Percentiles rank a stretch among this genome's conserved stretches.
Evolutionary conservation across 2,888 invertebrate species (phyloP).

Genomic region (Orthonychiurus folsomi): DNA sequence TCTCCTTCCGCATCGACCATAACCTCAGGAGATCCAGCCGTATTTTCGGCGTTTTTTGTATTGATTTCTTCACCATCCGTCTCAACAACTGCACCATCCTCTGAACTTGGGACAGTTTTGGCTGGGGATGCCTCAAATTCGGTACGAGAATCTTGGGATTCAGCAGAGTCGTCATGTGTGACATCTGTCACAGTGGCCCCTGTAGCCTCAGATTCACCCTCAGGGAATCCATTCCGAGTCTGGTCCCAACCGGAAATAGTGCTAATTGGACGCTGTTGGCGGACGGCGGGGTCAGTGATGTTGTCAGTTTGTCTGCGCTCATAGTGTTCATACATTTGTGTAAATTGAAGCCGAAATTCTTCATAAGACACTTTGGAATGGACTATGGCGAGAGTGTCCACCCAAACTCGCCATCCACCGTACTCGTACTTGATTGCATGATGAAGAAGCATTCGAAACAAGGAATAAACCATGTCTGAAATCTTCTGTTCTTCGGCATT

Average conservation of each 20-base stretch:
- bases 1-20: no score
- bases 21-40: conserved; percentile 12
- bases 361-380: conserved; percentile 99
- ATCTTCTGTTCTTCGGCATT: conserved; percentile 91
- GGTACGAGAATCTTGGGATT: conserved; percentile 13
- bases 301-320: conserved; percentile 88
- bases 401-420: conserved; percentile 99
- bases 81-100: conserved; percentile 15
- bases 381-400: conserved; percentile 96
- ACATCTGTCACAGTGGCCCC: conserved; percentile 38
- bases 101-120: conserved; percentile 5
- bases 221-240: conserved; percentile 30
- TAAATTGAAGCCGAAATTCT: conserved; percentile 94
- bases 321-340: conserved; percentile 94
- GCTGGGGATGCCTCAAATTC: conserved; percentile 13
- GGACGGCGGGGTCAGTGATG: conserved; percentile 85
- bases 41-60: conserved; percentile 21
- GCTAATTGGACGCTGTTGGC: conserved; percentile 86
- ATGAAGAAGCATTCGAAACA: conserved; percentile 94
- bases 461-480: conserved; percentile 94
- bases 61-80: conserved; percentile 22
- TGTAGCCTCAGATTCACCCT: conserved; percentile 18
- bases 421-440: conserved; percentile 99
- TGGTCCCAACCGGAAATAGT: conserved; percentile 93
- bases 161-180: conserved; percentile 26